These are phyloP conservation scores for Siderastrea radians DNA, from an alignment of 92 coral and sea anemone genomes.

Conservation along the genomic window DNA sequence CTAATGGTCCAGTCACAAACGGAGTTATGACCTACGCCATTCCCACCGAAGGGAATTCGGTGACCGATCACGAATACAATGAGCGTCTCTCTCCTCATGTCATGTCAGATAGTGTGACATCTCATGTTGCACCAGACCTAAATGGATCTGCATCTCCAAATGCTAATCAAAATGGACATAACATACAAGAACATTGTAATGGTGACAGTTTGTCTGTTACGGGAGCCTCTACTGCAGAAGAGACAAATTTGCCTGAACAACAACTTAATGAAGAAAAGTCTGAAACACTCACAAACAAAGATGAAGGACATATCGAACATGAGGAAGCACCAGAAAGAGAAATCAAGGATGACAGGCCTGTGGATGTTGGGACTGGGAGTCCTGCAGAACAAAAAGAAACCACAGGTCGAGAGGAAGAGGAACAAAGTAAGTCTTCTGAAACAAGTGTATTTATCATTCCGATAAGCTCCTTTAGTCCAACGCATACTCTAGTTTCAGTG, in stretches of 20 bases:
- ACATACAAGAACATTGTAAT: slow-evolving; percentile 16
- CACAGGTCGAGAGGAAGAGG: background rate
- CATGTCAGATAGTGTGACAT: slow-evolving; percentile 18
- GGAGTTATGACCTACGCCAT: slow-evolving; percentile 80
- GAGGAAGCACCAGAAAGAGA: slow-evolving; percentile 43
- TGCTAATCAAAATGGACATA: slow-evolving; percentile 33
- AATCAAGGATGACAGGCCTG: background rate
- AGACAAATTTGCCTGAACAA: slow-evolving; percentile 1
- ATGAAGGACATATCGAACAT: background rate
- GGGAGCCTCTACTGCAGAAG: background rate
- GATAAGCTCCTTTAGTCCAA: background rate
- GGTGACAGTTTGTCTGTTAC: slow-evolving; percentile 3
- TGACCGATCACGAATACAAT: slow-evolving; percentile 29
- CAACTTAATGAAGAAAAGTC: slow-evolving; percentile 27
- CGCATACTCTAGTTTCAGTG: background rate
- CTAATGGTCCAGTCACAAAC: slow-evolving; percentile 90
- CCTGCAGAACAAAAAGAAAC: slow-evolving; percentile 28
- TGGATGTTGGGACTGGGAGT: background rate
- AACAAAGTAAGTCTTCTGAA: background rate
- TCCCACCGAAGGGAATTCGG: slow-evolving; percentile 76
- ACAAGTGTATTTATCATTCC: too few relatives aligned
- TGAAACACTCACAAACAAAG: slow-evolving; percentile 1
- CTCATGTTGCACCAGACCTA: slow-evolving; percentile 24
- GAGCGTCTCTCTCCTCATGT: slow-evolving; percentile 38
- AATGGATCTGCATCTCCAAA: slow-evolving; percentile 33